Percentiles rank a stretch among this genome's conserved stretches.
phyloP scores from a whole-genome alignment of 2,888 invertebrate genomes.

The Aphidoletes aphidimyza region DNA sequence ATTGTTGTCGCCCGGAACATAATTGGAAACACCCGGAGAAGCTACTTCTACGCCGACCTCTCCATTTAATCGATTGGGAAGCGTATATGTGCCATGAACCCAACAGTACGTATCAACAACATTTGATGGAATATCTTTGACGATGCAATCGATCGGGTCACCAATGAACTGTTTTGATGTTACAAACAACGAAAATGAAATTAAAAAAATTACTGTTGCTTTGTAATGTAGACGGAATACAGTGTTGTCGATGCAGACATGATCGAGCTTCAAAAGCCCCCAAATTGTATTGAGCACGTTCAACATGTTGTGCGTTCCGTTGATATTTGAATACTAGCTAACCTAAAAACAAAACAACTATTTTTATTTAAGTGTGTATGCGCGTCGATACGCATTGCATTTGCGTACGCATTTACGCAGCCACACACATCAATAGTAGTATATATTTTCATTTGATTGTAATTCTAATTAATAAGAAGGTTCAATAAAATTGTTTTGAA shows the following conservation, averaged over 20 bases:
- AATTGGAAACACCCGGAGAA: background rate
- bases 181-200: background rate
- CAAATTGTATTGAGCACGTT: background rate
- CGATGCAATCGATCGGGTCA: conserved; percentile 95
- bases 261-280: background rate
- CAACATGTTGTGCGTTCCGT: background rate
- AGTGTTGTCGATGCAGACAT: background rate
- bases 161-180: conserved; percentile 72
- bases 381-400: too few relatives aligned
- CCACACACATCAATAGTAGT: too few relatives aligned
- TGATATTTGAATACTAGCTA: background rate
- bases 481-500: too few relatives aligned
- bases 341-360: too few relatives aligned
- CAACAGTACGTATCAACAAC: conserved; percentile 76
- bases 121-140: conserved; percentile 86
- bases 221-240: background rate
- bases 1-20: background rate
- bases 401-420: too few relatives aligned
- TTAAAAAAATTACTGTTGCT: background rate
- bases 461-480: too few relatives aligned
- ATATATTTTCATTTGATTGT: too few relatives aligned
- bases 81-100: background rate
- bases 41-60: background rate
- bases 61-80: background rate
- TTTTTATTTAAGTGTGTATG: too few relatives aligned